Conservation (phyloP, 2,888 invertebrate species). For the Mythimna loreyi region DNA sequence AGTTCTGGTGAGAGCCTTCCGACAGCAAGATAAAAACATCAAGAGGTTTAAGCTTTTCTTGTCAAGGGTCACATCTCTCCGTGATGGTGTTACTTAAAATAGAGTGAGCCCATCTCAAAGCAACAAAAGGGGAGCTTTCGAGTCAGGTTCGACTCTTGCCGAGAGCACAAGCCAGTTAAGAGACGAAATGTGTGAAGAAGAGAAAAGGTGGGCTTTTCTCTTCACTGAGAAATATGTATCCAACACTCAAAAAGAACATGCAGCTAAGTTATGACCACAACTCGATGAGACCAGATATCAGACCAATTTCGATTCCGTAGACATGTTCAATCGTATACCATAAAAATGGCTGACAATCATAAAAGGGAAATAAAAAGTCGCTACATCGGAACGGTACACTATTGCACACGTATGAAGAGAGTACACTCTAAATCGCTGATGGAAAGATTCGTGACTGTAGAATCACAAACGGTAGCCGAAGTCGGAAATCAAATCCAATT, state of each 20-base stretch:
- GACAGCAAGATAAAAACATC: no score
- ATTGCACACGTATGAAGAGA: conserved; percentile 55
- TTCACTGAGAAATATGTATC: neutral
- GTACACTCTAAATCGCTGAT: conserved; percentile 72
- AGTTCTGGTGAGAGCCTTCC: no score
- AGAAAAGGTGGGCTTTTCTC: no score
- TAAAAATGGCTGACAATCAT: conserved; percentile 22
- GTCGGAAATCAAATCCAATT: conserved; percentile 89
- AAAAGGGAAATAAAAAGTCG: conserved; percentile 32
- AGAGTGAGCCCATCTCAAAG: no score
- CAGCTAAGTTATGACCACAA: neutral
- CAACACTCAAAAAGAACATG: no score
- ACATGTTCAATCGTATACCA: conserved; percentile 2
- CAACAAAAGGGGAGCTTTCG: no score
- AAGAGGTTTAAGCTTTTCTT: no score
- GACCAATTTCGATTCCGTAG: neutral
- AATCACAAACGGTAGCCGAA: conserved; percentile 83
- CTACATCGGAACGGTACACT: conserved; percentile 27
- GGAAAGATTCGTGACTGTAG: conserved; percentile 83
- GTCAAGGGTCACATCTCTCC: no score
- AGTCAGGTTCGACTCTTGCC: no score
- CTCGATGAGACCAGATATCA: neutral
- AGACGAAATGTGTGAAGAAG: no score
- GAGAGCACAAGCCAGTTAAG: no score
- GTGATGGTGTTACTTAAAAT: no score